A percentile compares a stretch with the other conserved stretches of the same genome.
Conservation (phyloP, 2,113 vertebrate genomes). For the Brevimyrus niger region DNA sequence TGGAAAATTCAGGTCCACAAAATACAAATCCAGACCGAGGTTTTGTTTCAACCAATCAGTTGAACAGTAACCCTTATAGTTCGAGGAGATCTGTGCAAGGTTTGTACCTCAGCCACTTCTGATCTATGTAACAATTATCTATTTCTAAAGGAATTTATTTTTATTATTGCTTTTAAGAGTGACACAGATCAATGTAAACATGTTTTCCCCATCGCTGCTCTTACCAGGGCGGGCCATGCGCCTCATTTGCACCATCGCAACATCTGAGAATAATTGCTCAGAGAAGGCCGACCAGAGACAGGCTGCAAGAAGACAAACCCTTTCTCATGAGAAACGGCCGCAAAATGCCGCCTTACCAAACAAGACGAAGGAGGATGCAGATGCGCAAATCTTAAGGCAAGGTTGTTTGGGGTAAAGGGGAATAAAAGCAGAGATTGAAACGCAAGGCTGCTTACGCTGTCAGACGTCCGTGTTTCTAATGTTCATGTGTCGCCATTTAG, state of each 20-base stretch:
- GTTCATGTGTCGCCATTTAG: background rate
- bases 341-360: background rate
- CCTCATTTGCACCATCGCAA: background rate
- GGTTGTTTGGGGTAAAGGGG: background rate
- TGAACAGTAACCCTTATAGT: background rate
- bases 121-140: background rate
- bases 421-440: background rate
- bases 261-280: conserved; percentile 21
- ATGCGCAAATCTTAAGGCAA: background rate
- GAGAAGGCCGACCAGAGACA: conserved; percentile 12
- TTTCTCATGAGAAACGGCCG: background rate
- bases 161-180: background rate
- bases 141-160: background rate
- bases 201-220: background rate
- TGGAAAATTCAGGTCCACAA: too few relatives aligned
- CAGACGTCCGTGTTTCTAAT: background rate
- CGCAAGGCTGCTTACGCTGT: background rate
- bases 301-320: background rate
- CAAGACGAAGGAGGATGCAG: background rate
- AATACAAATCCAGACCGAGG: too few relatives aligned
- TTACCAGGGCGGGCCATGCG: background rate
- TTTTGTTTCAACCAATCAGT: too few relatives aligned
- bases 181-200: background rate
- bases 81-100: background rate
- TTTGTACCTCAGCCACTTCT: background rate